Evolutionary conservation across 2,113 vertebrate species (phyloP), one percentile per base, ranked within the genome.

Genomic region (Aythya baeri): DNA sequence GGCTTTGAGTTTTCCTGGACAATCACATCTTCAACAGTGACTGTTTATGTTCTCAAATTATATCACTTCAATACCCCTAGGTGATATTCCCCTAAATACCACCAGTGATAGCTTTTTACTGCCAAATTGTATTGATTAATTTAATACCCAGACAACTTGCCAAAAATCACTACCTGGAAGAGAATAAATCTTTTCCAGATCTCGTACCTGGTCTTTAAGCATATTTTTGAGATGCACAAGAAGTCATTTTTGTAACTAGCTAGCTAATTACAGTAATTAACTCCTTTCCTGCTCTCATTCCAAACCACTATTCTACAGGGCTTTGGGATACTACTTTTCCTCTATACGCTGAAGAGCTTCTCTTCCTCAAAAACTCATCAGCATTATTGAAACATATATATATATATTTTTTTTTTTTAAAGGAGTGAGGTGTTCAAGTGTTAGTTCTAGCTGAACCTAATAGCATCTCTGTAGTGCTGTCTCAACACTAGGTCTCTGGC

Each of bases 381-480:
- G 34, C 10, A 10, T 52, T 85, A 61, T 0, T 31, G 8, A 17
- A 83, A 2, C 17, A 61, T 55, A 16, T 8, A 10, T 7, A 41
- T 41, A 41, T 66, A 12, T 54, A 38, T 38, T 34, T 34, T 34
- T 34, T 34, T 34, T 34, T 34, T 34, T 57, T 20, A 14, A 74
- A 41, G 14, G 11, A 55, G 5, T 3, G 26, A 2, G 16, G 46
- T 0, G 0, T 50, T 52, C n/a, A 75, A 50, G 25, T 20, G 31
- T 71, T 61, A 15, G 54, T 86, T 86, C 46, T 31, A 50, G 17
- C 49, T 92, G 55, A 66, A 38, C 36, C 43, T 41, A 26, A 22
- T 11, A 31, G 11, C n/a, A 16, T 74, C 31, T 34, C 17, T 6
- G 14, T 57, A 66, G 29, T 8, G 38, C 38, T 88, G 11, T 8